Percentiles rank a stretch among this genome's conserved stretches.
Conservation (phyloP, 2,797 vertebrate genomes). For the Champsocephalus esox region DNA sequence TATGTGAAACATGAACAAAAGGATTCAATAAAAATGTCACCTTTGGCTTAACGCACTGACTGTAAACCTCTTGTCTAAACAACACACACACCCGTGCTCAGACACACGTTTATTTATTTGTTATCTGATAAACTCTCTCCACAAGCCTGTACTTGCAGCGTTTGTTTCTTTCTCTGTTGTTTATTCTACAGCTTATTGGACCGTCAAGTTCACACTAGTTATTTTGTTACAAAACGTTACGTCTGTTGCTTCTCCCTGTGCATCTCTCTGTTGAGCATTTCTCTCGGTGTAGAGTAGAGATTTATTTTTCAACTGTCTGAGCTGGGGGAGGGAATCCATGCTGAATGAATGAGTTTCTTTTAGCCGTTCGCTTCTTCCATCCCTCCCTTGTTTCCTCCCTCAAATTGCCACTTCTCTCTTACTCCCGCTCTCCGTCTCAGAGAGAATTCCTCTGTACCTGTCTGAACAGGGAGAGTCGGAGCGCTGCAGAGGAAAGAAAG, state of each 20-base stretch:
- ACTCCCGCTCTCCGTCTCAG: conserved; percentile 54
- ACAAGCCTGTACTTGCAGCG: conserved; percentile 46
- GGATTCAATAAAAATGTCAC: neutral
- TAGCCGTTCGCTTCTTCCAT: conserved; percentile 76
- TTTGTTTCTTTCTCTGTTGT: conserved; percentile 31
- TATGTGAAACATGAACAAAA: neutral
- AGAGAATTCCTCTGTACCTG: conserved; percentile 82
- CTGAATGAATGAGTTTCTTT: conserved; percentile 85
- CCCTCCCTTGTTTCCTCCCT: conserved; percentile 81
- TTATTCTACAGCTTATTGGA: conserved; percentile 37
- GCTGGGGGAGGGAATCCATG: conserved; percentile 68
- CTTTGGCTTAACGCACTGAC: neutral
- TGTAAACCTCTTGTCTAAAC: neutral
- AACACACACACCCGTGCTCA: neutral
- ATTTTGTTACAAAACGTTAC: neutral
- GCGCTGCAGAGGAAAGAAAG: conserved; percentile 60
- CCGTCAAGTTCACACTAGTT: conserved; percentile 56
- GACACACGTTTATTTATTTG: conserved; percentile 2
- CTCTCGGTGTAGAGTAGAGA: conserved; percentile 20
- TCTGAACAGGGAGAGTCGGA: conserved; percentile 78
- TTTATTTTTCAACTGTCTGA: conserved; percentile 65
- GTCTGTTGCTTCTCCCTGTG: conserved; percentile 12
- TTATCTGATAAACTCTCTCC: conserved; percentile 33
- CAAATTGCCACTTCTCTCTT: conserved; percentile 79
- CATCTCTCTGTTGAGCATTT: conserved; percentile 32